Evolutionary conservation across 2,113 vertebrate species (phyloP).

Genomic region (Sarotherodon lohbergeri): DNA sequence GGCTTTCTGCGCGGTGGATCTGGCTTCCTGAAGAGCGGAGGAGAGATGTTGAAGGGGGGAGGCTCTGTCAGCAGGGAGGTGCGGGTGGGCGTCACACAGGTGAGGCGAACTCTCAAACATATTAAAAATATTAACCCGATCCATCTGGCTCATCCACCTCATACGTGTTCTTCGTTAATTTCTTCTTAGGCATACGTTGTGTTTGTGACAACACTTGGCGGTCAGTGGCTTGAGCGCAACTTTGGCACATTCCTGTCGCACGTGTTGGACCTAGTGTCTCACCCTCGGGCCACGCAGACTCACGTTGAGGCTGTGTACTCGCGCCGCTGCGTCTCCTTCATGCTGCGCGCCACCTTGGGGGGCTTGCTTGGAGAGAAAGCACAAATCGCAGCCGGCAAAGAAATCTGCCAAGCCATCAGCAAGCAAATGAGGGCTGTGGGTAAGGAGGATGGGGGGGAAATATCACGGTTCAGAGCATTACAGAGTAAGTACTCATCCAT

Average conservation of each 20-base stretch:
- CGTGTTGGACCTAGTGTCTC: slow-evolving; percentile 92
- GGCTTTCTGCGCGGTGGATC: slow-evolving; percentile 96
- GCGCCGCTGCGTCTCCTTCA: slow-evolving; percentile 95
- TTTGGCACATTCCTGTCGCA: slow-evolving; percentile 94
- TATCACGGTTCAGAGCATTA: slow-evolving; percentile 76
- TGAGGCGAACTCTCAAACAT: slow-evolving; percentile 54
- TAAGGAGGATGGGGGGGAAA: slow-evolving; percentile 82
- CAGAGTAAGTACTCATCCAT: slow-evolving; percentile 76
- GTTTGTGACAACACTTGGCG: slow-evolving; percentile 91
- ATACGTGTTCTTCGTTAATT: not conserved
- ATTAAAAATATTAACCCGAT: not conserved
- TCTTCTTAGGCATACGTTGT: slow-evolving; percentile 89
- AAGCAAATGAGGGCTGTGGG: slow-evolving; percentile 99
- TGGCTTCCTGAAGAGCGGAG: slow-evolving; percentile 95
- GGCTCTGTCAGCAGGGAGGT: slow-evolving; percentile 96
- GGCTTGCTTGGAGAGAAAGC: slow-evolving; percentile 95
- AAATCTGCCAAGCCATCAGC: slow-evolving; percentile 96
- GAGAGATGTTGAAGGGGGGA: slow-evolving; percentile 97
- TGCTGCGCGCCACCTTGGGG: slow-evolving; percentile 92
- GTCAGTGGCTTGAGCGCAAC: slow-evolving; percentile 96
- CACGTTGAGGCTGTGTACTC: slow-evolving; percentile 98
- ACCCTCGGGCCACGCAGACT: slow-evolving; percentile 95
- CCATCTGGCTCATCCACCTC: not conserved
- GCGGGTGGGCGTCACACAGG: slow-evolving; percentile 97
- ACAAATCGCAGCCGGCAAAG: slow-evolving; percentile 96